A percentile compares a stretch with the other conserved stretches of the same genome.
Conservation (phyloP, 1,140 invertebrate species). For the Anthonomus grandis region DNA sequence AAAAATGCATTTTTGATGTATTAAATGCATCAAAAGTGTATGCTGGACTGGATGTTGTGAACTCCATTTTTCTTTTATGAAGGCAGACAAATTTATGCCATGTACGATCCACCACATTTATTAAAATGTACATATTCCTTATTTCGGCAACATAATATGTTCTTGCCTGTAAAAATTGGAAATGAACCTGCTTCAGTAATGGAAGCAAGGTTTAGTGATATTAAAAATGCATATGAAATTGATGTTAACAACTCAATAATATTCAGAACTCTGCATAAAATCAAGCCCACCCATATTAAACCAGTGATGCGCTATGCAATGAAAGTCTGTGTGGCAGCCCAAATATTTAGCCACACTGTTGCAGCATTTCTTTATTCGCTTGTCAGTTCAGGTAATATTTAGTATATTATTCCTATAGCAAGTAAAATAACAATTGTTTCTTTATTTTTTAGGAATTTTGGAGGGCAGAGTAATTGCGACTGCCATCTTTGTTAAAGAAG, state of each 20-base stretch:
- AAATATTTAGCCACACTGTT: constrained; percentile 5
- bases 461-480: neutral
- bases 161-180: constrained; percentile 9
- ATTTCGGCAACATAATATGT: constrained; percentile 22
- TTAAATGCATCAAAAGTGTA: constrained; percentile 4
- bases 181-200: neutral
- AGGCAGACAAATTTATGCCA: constrained; percentile 15
- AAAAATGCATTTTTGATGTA: constrained; percentile 6
- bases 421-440: neutral
- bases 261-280: constrained; percentile 10
- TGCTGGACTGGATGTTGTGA: constrained; percentile 18
- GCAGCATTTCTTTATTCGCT: constrained; percentile 4
- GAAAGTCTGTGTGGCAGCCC: constrained; percentile 10
- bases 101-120: constrained; percentile 27
- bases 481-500: too few relatives aligned
- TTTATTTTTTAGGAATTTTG: neutral
- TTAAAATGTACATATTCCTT: constrained; percentile 25
- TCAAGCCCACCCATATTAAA: neutral
- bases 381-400: neutral
- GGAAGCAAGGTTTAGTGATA: constrained; percentile 5
- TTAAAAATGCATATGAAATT: neutral
- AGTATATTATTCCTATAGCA: too few relatives aligned
- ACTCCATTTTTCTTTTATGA: constrained; percentile 16
- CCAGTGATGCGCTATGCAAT: constrained; percentile 12
- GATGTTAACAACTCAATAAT: neutral